phyloP scores from a whole-genome alignment of 2,113 vertebrate species.

The Salvelinus fontinalis region DNA sequence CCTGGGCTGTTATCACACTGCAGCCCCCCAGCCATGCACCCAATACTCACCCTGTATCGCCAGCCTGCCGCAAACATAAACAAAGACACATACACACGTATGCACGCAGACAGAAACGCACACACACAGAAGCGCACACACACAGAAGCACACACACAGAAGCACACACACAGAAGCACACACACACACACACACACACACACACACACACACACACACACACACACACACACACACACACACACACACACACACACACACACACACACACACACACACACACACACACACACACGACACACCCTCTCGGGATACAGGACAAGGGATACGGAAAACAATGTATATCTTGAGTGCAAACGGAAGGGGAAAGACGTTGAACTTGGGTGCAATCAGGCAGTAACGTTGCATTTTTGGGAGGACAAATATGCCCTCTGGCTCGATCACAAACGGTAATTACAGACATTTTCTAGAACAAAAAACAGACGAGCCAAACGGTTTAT shows the following conservation, averaged over 20 bases:
- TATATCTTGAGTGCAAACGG: conserved; percentile 64
- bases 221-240: background rate
- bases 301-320: conserved; percentile 47
- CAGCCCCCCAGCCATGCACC: conserved; percentile 63
- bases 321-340: conserved; percentile 70
- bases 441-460: conserved; percentile 70
- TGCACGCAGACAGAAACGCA: conserved; percentile 40
- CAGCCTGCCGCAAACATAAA: conserved; percentile 61
- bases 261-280: conserved; percentile 30
- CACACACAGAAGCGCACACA: conserved; percentile 43
- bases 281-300: conserved; percentile 37
- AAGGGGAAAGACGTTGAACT: conserved; percentile 71
- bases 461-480: conserved; percentile 63
- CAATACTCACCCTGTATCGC: conserved; percentile 36
- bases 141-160: background rate
- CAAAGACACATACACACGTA: conserved; percentile 24
- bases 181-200: background rate
- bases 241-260: conserved; percentile 52
- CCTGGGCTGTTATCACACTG: conserved; percentile 61
- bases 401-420: conserved; percentile 66
- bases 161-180: conserved; percentile 56
- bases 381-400: conserved; percentile 63
- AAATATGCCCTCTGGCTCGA: conserved; percentile 66
- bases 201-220: conserved; percentile 50
- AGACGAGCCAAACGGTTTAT: conserved; percentile 29